Percentiles rank a stretch among this genome's conserved stretches.
These are phyloP conservation scores for Aix galericulata DNA, from an alignment of 2,113 vertebrate genomes.

Conservation along the genomic window DNA sequence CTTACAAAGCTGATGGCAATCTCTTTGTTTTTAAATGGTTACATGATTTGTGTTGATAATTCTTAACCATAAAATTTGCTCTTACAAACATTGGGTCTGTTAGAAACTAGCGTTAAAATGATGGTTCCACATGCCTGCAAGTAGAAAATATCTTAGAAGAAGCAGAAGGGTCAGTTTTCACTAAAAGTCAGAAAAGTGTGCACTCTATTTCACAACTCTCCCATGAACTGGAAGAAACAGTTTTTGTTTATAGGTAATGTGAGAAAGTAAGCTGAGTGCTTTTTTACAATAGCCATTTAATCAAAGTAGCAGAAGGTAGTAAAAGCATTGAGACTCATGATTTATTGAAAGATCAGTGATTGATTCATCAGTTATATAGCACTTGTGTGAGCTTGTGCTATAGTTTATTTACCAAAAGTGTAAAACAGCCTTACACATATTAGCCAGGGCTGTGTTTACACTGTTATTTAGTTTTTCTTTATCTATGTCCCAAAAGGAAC, in stretches of 20 bases:
- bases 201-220: conserved; percentile 1
- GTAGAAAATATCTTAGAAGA: neutral
- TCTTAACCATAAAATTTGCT: neutral
- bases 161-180: conserved; percentile 2
- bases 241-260: conserved; percentile 42
- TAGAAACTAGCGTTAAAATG: neutral
- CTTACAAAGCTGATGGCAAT: neutral
- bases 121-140: neutral
- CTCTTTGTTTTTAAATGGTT: neutral
- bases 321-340: conserved; percentile 22
- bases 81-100: neutral
- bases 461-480: neutral
- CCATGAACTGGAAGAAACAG: neutral
- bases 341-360: conserved; percentile 41
- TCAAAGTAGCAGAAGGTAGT: conserved; percentile 33
- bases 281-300: conserved; percentile 52
- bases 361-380: conserved; percentile 12
- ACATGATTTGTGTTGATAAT: neutral
- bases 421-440: neutral
- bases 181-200: neutral
- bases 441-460: neutral
- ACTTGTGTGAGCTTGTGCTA: conserved; percentile 8
- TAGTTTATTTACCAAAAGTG: neutral
- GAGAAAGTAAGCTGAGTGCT: conserved; percentile 51
- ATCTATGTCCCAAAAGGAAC: neutral